Base-by-base conservation (phyloP, 2,113 vertebrate genomes). In the Tragelaphus imberbis region DNA sequence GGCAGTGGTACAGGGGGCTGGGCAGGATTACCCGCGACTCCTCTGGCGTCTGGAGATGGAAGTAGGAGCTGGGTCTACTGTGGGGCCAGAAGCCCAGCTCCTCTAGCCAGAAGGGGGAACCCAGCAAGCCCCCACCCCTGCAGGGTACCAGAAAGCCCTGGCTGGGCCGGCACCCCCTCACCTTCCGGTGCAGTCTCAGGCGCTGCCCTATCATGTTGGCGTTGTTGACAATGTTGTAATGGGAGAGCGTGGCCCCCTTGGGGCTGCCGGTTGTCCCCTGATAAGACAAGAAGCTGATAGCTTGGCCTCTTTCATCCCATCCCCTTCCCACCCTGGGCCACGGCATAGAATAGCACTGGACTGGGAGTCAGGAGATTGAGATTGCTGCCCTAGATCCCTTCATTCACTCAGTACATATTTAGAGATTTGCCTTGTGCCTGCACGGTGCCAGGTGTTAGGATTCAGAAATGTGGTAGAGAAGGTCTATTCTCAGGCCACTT, bases 161-260 rank as follows among this genome's bases (percentile, higher is more conserved):
- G 30, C 63, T 28, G 12, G n/a, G 23, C 44, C 33, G 16, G 84
- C 33, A 36, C 27, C 15, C 1, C 51, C 97, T 98, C 97, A 99
- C 99, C 99, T 97, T 98, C 98, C 97, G 98, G 12, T 84, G 3
- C 95, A 99, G 94, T 17, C 98, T 98, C 81, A 99, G 0, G 56
- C 99, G 99, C 7, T 44, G 3, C 0, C 99, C 99, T 0, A 99
- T 25, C 13, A 99, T 91, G 61, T 97, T 97, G 86, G 99, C 96
- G 7, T 99, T 99, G 98, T 99, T 99, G 97, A 99, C 97, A 15
- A 99, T 98, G 98, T 99, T 99, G 98, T 99, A 98, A 96, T 99
- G 99, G 13, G 99, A 99, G 25, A 99, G 99, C 0, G 99, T 99
- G 94, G 99, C 99, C 71, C 99, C 99, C 98, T 99, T 99, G 53